These are phyloP conservation scores for Agriopis aurantiaria DNA, from an alignment of 2,888 invertebrate species.

Conservation along the genomic window DNA sequence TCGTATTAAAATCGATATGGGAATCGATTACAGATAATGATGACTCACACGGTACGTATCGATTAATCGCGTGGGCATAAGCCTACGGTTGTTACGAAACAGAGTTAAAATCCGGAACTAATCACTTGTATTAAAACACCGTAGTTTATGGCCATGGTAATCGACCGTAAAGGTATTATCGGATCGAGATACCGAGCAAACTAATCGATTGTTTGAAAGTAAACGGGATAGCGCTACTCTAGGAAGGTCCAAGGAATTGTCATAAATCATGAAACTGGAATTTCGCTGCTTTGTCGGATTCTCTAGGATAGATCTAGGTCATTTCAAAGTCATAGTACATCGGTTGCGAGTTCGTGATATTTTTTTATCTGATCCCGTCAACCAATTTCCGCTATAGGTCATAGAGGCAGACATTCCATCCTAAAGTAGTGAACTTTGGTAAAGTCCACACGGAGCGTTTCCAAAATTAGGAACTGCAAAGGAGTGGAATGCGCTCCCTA, in stretches of 20 bases:
- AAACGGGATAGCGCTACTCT: conserved; percentile 19
- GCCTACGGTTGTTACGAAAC: conserved; percentile 68
- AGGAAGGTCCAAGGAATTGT: conserved; percentile 12
- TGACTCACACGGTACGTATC: conserved; percentile 61
- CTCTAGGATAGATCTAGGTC: background rate
- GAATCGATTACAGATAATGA: conserved; percentile 65
- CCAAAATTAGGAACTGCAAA: too few species aligned
- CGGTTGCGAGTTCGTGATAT: too few species aligned
- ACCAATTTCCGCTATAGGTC: too few species aligned
- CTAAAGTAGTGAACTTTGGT: too few species aligned
- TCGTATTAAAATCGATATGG: conserved; percentile 55
- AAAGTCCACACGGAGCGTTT: too few species aligned
- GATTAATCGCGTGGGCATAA: conserved; percentile 64
- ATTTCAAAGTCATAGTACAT: too few species aligned
- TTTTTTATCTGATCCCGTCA: too few species aligned
- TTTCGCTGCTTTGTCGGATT: background rate
- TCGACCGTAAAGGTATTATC: conserved; percentile 56
- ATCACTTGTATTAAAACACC: conserved; percentile 63
- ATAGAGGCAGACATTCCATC: too few species aligned
- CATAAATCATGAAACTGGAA: conserved; percentile 12
- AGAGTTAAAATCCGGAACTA: conserved; percentile 68
- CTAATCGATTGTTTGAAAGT: conserved; percentile 38
- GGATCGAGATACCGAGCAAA: conserved; percentile 41
- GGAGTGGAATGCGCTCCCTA: too few species aligned
- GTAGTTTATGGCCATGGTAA: conserved; percentile 55